Percentiles rank a stretch among this genome's conserved stretches.
phyloP scores from a whole-genome alignment of 2,888 invertebrate species.

The Acanthoscelides obtectus region DNA sequence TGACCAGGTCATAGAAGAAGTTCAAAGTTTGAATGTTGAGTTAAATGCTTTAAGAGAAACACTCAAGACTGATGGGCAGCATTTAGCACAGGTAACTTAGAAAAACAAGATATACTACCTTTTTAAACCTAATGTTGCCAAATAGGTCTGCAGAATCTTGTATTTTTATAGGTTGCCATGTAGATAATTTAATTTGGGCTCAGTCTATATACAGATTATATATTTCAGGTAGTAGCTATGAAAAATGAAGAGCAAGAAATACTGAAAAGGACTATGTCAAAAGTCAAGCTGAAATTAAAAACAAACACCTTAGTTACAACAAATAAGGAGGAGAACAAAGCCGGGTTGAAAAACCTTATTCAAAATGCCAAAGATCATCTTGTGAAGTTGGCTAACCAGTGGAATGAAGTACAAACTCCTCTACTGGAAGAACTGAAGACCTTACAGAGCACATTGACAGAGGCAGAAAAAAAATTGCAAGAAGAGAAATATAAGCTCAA shows the following conservation, averaged over 20 bases:
- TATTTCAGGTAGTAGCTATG: slow-evolving; percentile 21
- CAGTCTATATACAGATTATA: too few relatives aligned
- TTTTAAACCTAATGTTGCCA: too few relatives aligned
- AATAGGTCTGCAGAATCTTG: too few relatives aligned
- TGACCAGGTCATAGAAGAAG: neutral
- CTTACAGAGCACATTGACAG: slow-evolving; percentile 25
- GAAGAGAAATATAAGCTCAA: slow-evolving; percentile 38
- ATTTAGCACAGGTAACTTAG: slow-evolving; percentile 24
- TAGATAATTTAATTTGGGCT: too few relatives aligned
- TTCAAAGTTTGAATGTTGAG: neutral
- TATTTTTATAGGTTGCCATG: too few relatives aligned
- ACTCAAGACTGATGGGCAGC: slow-evolving; percentile 21
- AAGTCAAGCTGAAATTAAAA: slow-evolving; percentile 54
- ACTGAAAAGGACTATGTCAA: slow-evolving; percentile 44
- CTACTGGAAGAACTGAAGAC: slow-evolving; percentile 56
- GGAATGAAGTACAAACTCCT: slow-evolving; percentile 68
- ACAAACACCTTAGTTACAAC: slow-evolving; percentile 60
- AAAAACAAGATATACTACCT: neutral
- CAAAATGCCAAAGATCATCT: slow-evolving; percentile 60
- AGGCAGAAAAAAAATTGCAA: slow-evolving; percentile 31
- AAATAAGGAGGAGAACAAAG: slow-evolving; percentile 58
- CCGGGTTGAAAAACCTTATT: slow-evolving; percentile 55
- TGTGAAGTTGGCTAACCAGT: slow-evolving; percentile 61
- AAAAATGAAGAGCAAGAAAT: slow-evolving; percentile 44
- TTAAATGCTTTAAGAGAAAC: slow-evolving; percentile 12